Base-by-base conservation (phyloP, 1,140 invertebrate genomes). In the Nylanderia fulva region DNA sequence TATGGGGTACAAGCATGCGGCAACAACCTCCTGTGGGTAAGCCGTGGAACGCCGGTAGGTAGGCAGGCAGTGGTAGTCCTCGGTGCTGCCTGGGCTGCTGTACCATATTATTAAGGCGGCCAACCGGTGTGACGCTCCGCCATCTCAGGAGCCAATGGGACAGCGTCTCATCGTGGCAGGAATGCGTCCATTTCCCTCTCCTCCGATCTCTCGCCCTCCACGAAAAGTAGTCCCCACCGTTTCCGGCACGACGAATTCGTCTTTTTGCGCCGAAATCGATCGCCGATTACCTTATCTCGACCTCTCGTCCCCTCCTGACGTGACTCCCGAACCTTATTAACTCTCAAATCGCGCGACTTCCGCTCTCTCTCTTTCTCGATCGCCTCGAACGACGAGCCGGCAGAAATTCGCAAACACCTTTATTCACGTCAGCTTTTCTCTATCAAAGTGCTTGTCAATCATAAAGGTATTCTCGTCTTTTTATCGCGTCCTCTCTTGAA, bases 101-200 rank as follows among this genome's bases (percentile, higher is more conserved):
- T 90, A 94, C 91, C 91, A 90, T 94, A 92, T 94, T 90, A 94
- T 94, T 94, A 94, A 93, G 92, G 87, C 90, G 91, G 92, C 93
- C 93, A 94, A 93, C 92, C 92, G 89, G 93, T 93, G 93, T 94
- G 92, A 94, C 93, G 93, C 91, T 92, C 86, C 86, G 89, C 89
- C 77, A 85, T 86, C 74, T 89, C 88, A 80, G 89, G 91, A 93
- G 90, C 92, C 92, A 93, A 93, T 93, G 92, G 86, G 91, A 93
- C 90, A 85, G 89, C 87, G 89, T 90, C 89, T 93, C 91, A 91
- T 92, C 90, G 90, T 88, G 85, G 66, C 83, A 90, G 90, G 92
- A 93, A 92, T 93, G 90, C 91, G 91, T 91, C 75, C 92, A 92
- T 90, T n/a, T 93, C 91, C 85, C 76, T 85, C 86, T 39, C 88